Base-by-base conservation (phyloP, 1,140 invertebrate genomes). In the Xylocopa sonorina region DNA sequence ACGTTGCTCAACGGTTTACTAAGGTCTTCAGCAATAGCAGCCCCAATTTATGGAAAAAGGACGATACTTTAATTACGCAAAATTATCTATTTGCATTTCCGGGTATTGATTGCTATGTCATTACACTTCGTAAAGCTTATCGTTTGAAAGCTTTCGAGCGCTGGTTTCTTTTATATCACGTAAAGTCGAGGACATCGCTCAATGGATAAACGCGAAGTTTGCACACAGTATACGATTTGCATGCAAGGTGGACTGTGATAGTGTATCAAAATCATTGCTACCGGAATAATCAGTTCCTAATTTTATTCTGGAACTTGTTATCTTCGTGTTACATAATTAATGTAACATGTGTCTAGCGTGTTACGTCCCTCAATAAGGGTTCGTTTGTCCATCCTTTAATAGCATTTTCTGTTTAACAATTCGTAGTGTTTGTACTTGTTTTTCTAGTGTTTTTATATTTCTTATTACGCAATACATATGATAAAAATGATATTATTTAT, bases 1-100 rank as follows among this genome's bases (percentile, higher is more conserved):
- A 7, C n/a, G 4, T 34, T 2, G 5, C 27, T 18, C 16, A 16
- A 55, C 48, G 3, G 1, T 12, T 0, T n/a, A 34, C 18, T 58
- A 16, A 29, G 2, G 18, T 32, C n/a, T 46, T n/a, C 7, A 3
- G 2, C 4, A 46, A 12, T 16, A 7, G n/a, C 24, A 27, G 14
- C 43, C 21, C 34, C 3, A 71, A 60, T 32, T 60, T 71, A 71
- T 71, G 21, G 41, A 51, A 51, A 62, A 78, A 12, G 3, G 3
- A 0, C 5, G n/a, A 10, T 21, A 16, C 3, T 69, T 60, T 69
- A 58, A 69, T 69, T 1, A 18, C 7, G 14, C 0, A 34, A 16
- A n/a, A 3, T 51, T 78, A 78, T 51, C 67, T 4, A 7, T 2
- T 1, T 9, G 14, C 3, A 27, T 16, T 77, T 71, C 66, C 46